Evolutionary conservation across 2,888 invertebrate genomes (phyloP), one percentile per base, ranked within the genome.

Genomic region (Pristionchus entomophagus): DNA sequence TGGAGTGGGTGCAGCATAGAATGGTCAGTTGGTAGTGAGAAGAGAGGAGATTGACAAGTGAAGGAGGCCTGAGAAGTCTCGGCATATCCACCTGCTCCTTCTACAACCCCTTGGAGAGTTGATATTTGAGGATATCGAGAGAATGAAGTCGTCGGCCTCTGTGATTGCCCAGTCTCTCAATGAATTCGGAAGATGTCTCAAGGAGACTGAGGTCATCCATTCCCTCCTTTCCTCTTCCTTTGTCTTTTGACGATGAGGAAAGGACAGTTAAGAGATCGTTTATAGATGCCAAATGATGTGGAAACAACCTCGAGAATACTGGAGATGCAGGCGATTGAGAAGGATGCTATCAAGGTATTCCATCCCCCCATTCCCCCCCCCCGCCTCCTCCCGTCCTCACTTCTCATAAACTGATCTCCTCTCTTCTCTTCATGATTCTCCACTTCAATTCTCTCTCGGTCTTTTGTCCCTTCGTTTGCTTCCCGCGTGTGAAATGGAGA

Each of bases 1-100:
- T 97, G 86, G 97, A 97, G 93, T 99, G 98, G 98, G 97, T 98
- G 93, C 96, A 97, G 93, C 97, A 98, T 94, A 95, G 98, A 95
- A 96, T 97, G 94, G 98, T 98, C 94, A 95, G 82, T 32, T 51
- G 2, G 14, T 8, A n/a, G n/a, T 69, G 77, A 45, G 65, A n/a
- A 41, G 41, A 12, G 41, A 5, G 22, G 10, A 8, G 4, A 35
- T 69, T n/a, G 38, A 12, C 29, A 65, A 35, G n/a, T 45, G 8
- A 45, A 45, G 8, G 45, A 45, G n/a, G 45, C 14, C 8, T 45
- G 45, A 45, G 45, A 45, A 17, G 65, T 35, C 35, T 65, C 65
- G 26, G 10, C 17, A 5, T 19, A 22, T 6, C 22, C 41, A 38
- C 41, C 73, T 73, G 41, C 45, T 73, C 41, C 32, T n/a, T n/a